Percentiles rank a stretch among this genome's conserved stretches.
Evolutionary conservation across 2,113 vertebrate species (phyloP).

Genomic region (Lagopus muta): DNA sequence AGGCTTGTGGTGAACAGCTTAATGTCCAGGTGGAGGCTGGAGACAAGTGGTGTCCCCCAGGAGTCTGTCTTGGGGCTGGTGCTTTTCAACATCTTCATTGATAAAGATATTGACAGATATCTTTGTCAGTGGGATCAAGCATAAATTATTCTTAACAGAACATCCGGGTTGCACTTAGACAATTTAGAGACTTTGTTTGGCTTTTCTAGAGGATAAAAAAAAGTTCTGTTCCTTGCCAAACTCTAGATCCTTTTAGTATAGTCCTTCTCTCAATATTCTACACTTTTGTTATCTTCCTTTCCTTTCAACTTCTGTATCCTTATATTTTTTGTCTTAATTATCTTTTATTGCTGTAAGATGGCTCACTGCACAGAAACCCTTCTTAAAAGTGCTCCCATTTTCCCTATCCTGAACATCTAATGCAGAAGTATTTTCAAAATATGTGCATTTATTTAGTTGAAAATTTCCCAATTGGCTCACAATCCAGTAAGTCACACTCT

Average conservation of each 20-base stretch:
- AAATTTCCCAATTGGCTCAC: not conserved
- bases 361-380: not conserved
- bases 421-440: not conserved
- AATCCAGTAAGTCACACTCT: not conserved
- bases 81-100: too few relatives aligned
- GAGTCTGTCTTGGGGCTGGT: too few relatives aligned
- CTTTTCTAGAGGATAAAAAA: not conserved
- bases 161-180: not conserved
- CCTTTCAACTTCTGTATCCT: not conserved
- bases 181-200: not conserved
- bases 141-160: not conserved
- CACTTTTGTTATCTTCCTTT: not conserved
- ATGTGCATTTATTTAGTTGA: not conserved
- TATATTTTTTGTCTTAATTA: not conserved
- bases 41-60: too few relatives aligned
- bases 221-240: not conserved
- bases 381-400: not conserved
- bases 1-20: too few relatives aligned
- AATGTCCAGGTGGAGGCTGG: too few relatives aligned
- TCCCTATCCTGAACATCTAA: not conserved
- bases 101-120: too few relatives aligned
- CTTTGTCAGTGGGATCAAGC: too few relatives aligned
- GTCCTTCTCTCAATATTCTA: not conserved
- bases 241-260: rapidly evolving
- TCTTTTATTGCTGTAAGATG: not conserved